Conservation (phyloP, 2,797 vertebrate genomes). For the Taenioides sp. region DNA sequence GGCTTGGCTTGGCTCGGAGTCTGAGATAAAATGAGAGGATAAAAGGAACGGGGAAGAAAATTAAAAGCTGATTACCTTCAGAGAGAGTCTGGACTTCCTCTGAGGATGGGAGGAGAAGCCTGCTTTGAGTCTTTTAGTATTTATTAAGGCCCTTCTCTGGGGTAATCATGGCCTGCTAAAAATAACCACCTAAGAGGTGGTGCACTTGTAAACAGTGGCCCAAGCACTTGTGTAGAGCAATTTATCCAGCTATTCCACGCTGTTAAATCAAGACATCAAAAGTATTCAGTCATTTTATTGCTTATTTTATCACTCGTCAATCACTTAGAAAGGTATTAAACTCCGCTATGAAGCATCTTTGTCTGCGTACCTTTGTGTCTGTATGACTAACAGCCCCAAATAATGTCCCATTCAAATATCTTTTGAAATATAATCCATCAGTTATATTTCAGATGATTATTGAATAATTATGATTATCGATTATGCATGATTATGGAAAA, state of each 20-base stretch:
- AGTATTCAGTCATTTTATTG: neutral
- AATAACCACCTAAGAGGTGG: constrained; percentile 51
- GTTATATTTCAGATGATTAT: too few relatives aligned
- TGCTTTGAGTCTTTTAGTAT: constrained; percentile 46
- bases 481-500: neutral
- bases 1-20: neutral
- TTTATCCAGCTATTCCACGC: neutral
- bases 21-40: constrained; percentile 47
- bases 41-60: constrained; percentile 50
- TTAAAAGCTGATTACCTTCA: constrained; percentile 73
- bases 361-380: neutral
- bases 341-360: neutral
- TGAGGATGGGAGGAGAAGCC: constrained; percentile 33
- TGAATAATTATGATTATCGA: too few relatives aligned
- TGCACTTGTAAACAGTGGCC: constrained; percentile 34
- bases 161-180: constrained; percentile 59
- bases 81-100: constrained; percentile 57
- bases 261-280: constrained; percentile 1
- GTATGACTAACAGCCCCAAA: neutral
- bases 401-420: too few relatives aligned
- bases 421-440: too few relatives aligned
- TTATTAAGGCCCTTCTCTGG: constrained; percentile 56
- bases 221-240: constrained; percentile 16
- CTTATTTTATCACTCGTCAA: constrained; percentile 1
- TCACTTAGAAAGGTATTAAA: neutral